Conservation (phyloP, 1,140 invertebrate species). For the Archivesica marissinica region DNA sequence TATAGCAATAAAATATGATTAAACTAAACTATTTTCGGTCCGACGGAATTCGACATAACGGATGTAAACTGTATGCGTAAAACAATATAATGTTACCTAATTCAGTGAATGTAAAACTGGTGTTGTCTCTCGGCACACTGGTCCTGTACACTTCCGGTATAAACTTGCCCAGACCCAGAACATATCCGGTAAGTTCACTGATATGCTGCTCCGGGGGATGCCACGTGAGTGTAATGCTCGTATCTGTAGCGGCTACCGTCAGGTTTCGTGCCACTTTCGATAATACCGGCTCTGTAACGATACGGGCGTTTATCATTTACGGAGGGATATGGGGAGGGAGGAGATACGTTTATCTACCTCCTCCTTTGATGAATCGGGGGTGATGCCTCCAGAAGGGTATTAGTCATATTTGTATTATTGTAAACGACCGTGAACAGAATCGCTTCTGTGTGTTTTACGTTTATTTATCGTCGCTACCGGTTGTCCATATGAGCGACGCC, state of each 20-base stretch:
- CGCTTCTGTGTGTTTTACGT: no score
- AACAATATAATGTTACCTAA: slow-evolving; percentile 86
- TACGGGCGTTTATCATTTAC: no score
- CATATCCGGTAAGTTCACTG: slow-evolving; percentile 94
- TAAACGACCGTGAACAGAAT: no score
- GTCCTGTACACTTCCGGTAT: slow-evolving; percentile 94
- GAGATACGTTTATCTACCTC: no score
- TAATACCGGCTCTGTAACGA: slow-evolving; percentile 89
- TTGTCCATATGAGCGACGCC: no score
- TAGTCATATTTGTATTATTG: no score
- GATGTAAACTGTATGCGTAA: neutral
- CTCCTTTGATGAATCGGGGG: no score
- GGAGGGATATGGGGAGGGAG: no score
- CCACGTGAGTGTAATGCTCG: slow-evolving; percentile 95
- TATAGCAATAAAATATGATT: neutral
- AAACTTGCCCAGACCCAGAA: slow-evolving; percentile 96
- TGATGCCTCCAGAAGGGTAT: no score
- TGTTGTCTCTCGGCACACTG: slow-evolving; percentile 91
- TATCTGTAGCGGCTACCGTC: slow-evolving; percentile 89
- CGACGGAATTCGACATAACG: neutral
- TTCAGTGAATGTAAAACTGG: slow-evolving; percentile 91
- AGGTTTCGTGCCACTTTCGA: slow-evolving; percentile 92
- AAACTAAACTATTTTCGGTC: neutral
- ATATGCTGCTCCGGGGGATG: slow-evolving; percentile 88
- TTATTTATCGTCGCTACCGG: no score